Percentiles rank a stretch among this genome's conserved stretches.
Evolutionary conservation across 2,888 invertebrate species (phyloP).

Genomic region (Resseliella maxima): DNA sequence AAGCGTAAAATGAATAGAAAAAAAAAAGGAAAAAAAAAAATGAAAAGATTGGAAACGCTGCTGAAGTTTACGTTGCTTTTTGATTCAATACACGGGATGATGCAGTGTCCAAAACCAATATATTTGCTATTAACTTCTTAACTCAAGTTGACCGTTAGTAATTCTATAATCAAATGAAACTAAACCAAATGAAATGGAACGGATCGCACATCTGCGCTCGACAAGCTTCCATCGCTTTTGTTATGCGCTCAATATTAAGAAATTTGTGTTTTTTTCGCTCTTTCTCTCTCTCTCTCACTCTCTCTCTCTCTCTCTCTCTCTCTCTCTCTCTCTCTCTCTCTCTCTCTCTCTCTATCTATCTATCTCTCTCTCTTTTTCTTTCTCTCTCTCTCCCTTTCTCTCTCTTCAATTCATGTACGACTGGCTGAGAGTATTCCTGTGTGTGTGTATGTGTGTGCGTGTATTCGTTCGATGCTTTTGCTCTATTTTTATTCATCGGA

Average conservation of each 20-base stretch:
- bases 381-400: too few species aligned
- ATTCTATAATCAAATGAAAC: slow-evolving; percentile 54
- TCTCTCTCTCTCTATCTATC: background rate
- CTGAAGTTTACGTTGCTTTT: background rate
- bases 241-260: background rate
- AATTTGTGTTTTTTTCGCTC: background rate
- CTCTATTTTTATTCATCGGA: background rate
- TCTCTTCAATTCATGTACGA: too few species aligned
- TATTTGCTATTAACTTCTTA: slow-evolving; percentile 43
- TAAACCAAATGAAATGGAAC: slow-evolving; percentile 47
- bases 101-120: slow-evolving; percentile 21
- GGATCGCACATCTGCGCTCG: slow-evolving; percentile 40
- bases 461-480: background rate
- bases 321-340: too few species aligned
- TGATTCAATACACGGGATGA: slow-evolving; percentile 43
- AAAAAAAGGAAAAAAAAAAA: background rate
- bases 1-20: background rate
- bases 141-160: slow-evolving; percentile 53
- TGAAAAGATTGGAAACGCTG: background rate
- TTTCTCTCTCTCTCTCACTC: too few species aligned
- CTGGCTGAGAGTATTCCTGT: too few species aligned
- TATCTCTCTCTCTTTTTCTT: too few species aligned
- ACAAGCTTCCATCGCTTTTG: background rate
- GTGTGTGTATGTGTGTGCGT: background rate
- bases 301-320: too few species aligned